Evolutionary conservation across 2,113 vertebrate genomes (phyloP), one percentile per base, ranked within the genome.

Genomic region (Psittacus erithacus): DNA sequence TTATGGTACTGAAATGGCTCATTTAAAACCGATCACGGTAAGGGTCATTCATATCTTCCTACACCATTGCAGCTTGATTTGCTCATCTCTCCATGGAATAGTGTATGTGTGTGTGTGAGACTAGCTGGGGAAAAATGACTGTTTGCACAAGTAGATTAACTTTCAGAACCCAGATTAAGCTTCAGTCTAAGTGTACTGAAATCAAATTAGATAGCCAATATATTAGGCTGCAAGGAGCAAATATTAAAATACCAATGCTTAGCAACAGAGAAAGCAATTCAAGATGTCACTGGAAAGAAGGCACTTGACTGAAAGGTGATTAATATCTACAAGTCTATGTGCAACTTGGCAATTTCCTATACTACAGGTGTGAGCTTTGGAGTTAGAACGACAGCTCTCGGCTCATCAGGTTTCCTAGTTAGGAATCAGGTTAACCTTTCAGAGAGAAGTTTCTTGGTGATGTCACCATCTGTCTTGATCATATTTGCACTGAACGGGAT

Each of bases 351-450:
- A 82, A 80, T 86, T 94, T 84, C 62, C 39, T 20, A 23, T 46
- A 11, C 65, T 88, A 53, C 67, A 90, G 73, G 41, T 86, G 59
- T 2, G 13, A 86, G 29, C 4, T 82, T 75, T 81, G 65, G 74
- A 93, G 78, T 44, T 75, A 62, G 35, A 90, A 81, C 71, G 67
- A 85, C 63, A 94, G 28, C 43, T 86, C 39, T 81, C 71, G 20
- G 46, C 35, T 96, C 93, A 97, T 46, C 63, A 90, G 57, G 33
- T 77, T 90, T 95, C 75, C 35, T 71, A 44, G 46, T 82, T 77
- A 74, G 55, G 53, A 92, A 93, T 81, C 29, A 80, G 57, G 92
- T 90, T 94, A 93, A 97, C 79, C 65, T 93, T 93, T 96, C 70
- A 78, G 80, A 91, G 27, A 89, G 53, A 90, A 74, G 69, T 64